These are phyloP conservation scores for Sporophila hypoxantha DNA, from an alignment of 2,113 vertebrate species.

Conservation along the genomic window DNA sequence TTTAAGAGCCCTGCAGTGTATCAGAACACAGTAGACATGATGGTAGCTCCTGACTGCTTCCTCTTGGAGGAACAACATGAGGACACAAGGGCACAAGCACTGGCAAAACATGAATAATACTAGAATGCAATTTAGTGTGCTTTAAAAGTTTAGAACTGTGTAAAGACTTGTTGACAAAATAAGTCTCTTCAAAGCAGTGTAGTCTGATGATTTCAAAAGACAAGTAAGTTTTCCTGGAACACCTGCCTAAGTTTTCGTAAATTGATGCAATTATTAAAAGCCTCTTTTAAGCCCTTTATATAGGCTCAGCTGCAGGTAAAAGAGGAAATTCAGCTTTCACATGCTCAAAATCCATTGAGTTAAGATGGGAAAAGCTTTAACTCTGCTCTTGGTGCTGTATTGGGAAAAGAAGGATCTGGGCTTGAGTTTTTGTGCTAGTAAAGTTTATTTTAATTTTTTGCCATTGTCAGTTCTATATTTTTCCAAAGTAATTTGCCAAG, in stretches of 20 bases:
- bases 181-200: neutral
- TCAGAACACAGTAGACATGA: neutral
- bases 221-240: neutral
- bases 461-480: neutral
- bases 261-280: neutral
- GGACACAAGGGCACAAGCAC: neutral
- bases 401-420: neutral
- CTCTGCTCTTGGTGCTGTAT: neutral
- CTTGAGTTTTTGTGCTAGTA: neutral
- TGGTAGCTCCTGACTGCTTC: neutral
- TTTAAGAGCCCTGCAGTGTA: neutral
- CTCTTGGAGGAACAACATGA: neutral
- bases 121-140: neutral
- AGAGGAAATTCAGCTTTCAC: neutral
- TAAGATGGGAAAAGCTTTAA: neutral
- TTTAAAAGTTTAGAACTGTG: neutral
- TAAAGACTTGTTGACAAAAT: neutral
- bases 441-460: neutral
- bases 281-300: neutral
- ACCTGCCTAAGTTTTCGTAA: neutral
- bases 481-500: neutral
- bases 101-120: neutral
- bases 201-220: neutral
- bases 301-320: neutral
- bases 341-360: neutral